Evolutionary conservation across 1,140 invertebrate genomes (phyloP).

Genomic region (Drosophila leontia): DNA sequence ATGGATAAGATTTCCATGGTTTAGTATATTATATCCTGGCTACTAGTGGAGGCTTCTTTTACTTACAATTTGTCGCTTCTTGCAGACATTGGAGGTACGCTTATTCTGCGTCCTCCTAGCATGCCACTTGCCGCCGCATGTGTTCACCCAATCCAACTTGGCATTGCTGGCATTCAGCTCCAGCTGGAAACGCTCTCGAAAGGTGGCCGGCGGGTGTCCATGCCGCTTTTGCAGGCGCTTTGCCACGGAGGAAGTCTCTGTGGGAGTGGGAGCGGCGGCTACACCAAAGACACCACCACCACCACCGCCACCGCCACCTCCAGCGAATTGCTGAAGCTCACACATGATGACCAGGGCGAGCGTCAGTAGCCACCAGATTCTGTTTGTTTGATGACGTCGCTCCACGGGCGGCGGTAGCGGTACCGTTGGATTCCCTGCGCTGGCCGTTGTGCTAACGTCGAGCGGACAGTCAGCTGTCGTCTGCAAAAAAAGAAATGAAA

Average conservation of each 20-base stretch:
- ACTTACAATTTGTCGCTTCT: constrained; percentile 47
- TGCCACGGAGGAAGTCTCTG: not conserved
- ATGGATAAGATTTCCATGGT: not conserved
- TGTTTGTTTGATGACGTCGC: constrained; percentile 8
- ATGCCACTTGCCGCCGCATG: constrained; percentile 53
- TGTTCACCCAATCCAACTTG: constrained; percentile 58
- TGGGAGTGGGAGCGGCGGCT: not conserved
- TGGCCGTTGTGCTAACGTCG: constrained; percentile 63
- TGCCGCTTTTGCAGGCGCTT: constrained; percentile 57
- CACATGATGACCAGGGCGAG: constrained; percentile 53
- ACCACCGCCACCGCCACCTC: constrained; percentile 20
- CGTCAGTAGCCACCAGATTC: constrained; percentile 36
- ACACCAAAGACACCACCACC: constrained; percentile 9
- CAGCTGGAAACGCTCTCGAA: constrained; percentile 33
- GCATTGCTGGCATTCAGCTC: constrained; percentile 33
- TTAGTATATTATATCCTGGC: too few species aligned
- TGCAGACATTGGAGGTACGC: constrained; percentile 27
- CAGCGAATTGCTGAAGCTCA: constrained; percentile 48
- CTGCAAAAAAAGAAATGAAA: constrained; percentile 6
- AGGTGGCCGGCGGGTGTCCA: constrained; percentile 10
- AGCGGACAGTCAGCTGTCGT: constrained; percentile 63
- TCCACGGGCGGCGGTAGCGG: constrained; percentile 30
- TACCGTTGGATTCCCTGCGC: constrained; percentile 30
- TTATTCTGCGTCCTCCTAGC: not conserved
- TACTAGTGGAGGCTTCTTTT: not conserved